A percentile compares a stretch with the other conserved stretches of the same genome.
phyloP scores from a whole-genome alignment of 1,140 invertebrate species.

The Aphaenogaster rudis region DNA sequence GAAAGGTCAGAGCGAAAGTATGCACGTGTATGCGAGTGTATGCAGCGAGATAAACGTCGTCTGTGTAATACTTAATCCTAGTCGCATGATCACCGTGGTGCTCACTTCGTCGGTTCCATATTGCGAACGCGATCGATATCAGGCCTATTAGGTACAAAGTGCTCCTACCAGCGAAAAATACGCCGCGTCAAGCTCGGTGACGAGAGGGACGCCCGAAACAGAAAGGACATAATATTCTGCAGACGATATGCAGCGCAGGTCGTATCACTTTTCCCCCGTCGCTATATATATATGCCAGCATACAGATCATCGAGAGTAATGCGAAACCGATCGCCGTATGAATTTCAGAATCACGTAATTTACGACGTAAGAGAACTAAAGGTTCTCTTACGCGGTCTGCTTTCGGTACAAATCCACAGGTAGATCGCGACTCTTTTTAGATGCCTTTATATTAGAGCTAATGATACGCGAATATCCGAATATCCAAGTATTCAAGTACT shows the following conservation, averaged over 20 bases:
- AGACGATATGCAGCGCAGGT: not conserved
- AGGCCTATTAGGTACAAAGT: slow-evolving; percentile 51
- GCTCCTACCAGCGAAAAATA: slow-evolving; percentile 21
- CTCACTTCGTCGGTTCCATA: slow-evolving; percentile 65
- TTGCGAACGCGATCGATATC: slow-evolving; percentile 18
- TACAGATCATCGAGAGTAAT: not conserved
- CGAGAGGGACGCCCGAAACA: not conserved
- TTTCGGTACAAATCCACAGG: not conserved
- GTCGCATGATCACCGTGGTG: slow-evolving; percentile 61
- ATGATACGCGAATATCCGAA: not conserved
- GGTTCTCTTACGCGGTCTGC: not conserved
- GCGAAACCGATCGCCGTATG: not conserved
- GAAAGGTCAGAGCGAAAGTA: slow-evolving; percentile 32
- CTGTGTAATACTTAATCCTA: slow-evolving; percentile 61
- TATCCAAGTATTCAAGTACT: not conserved
- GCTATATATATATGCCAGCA: not conserved
- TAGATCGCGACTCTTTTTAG: not conserved
- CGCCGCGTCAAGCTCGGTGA: not conserved
- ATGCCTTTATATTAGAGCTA: not conserved
- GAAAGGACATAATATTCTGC: not conserved
- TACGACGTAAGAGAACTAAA: not conserved
- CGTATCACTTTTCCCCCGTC: not conserved
- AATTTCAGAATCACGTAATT: not conserved
- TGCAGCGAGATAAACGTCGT: slow-evolving; percentile 62
- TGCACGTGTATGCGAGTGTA: slow-evolving; percentile 48